Evolutionary conservation across 2,797 vertebrate genomes (phyloP), one percentile per base, ranked within the genome.

Genomic region (Gallirallus australis): DNA sequence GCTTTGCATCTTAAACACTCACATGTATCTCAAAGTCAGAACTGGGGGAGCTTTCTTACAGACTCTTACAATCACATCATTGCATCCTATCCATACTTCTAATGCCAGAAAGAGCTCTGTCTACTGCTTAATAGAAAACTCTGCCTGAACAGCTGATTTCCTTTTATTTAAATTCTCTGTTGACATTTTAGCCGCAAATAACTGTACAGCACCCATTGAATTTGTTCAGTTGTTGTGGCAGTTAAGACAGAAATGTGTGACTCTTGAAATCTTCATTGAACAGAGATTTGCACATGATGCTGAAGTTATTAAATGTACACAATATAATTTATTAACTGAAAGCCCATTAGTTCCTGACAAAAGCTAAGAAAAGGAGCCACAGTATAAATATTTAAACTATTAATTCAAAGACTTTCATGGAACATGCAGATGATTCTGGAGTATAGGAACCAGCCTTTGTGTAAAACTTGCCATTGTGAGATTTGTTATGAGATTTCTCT

Each of bases 381-480:
- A 72, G 15, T 48, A 52, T 86, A 84, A 96, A 89, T 84, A 90
- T 81, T 86, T 90, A 78, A 89, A 47, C 10, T 66, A 72, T 61
- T 79, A 90, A 89, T 86, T 66, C 63, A 90, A 90, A 79, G 23
- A 68, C 52, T 85, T 89, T 57, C 59, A 57, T 76, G 48, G 53
- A 90, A 86, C 17, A 37, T 27, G 12, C 12, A 85, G 54, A 59
- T 68, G 64, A 76, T 11, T 35, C 8, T 21, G 19, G 30, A 35
- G 6, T n/a, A 15, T 12, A 60, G 60, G 25, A 69, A 20, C 14
- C 11, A 82, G 24, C 28, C 39, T 77, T 69, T 52, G 25, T 52
- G 3, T 39, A 86, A 84, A 15, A 16, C 11, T 92, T 57, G 59
- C 10, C 0, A 6, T 35, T 59, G 50, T 1, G 15, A 87, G 17